Conservation (phyloP, 2,888 invertebrate species). For the Ferrisia virgata region DNA sequence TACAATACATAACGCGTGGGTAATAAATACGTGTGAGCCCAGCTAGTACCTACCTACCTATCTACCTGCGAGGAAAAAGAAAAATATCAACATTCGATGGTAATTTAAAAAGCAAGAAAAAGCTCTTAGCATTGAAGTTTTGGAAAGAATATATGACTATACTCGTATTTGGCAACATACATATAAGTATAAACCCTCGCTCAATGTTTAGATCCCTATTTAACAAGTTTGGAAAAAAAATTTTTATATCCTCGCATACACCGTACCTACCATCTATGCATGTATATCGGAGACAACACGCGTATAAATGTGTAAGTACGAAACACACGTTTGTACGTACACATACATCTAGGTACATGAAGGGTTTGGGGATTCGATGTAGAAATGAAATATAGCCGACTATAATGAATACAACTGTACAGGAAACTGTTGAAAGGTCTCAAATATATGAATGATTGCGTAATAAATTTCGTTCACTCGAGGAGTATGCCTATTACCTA, state of each 20-base stretch:
- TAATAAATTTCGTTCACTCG: slow-evolving; percentile 17
- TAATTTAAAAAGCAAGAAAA: slow-evolving; percentile 20
- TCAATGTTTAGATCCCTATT: slow-evolving; percentile 10
- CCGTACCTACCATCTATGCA: too few species aligned
- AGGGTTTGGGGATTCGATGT: neutral
- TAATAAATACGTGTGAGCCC: neutral
- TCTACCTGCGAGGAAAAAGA: neutral
- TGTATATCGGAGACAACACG: neutral
- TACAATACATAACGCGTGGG: neutral
- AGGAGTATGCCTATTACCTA: neutral
- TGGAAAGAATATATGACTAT: neutral
- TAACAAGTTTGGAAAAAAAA: neutral
- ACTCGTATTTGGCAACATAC: neutral
- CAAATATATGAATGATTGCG: slow-evolving; percentile 27
- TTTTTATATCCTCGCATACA: neutral
- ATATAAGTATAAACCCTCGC: neutral
- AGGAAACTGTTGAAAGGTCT: slow-evolving; percentile 20
- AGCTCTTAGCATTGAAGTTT: slow-evolving; percentile 5
- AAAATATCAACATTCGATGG: neutral
- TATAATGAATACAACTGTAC: slow-evolving; percentile 21
- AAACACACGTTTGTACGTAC: neutral
- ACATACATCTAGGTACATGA: too few species aligned
- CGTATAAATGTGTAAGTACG: neutral
- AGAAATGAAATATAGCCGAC: slow-evolving; percentile 15
- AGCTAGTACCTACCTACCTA: too few species aligned